phyloP scores from a whole-genome alignment of 2,113 vertebrate genomes.

The Acanthisitta chloris region DNA sequence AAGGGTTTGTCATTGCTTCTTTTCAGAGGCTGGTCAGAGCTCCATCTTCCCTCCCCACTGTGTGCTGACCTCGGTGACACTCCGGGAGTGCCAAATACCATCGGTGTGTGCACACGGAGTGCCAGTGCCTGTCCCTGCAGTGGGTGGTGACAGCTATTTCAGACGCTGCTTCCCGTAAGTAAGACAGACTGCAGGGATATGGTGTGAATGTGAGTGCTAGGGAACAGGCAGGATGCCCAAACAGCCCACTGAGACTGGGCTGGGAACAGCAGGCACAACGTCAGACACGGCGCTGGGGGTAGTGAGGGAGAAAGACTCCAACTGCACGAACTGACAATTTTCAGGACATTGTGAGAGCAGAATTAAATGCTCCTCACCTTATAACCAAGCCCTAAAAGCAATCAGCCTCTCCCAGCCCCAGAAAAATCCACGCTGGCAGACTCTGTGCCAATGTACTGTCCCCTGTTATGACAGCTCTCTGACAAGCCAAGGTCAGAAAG shows the following conservation, averaged over 20 bases:
- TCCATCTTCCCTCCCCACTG: rapidly evolving
- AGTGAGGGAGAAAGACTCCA: not conserved
- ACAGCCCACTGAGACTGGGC: not conserved
- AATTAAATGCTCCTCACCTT: not conserved
- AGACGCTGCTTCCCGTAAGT: not conserved
- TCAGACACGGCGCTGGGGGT: not conserved
- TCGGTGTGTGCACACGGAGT: rapidly evolving
- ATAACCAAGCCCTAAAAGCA: not conserved
- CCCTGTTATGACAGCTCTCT: not conserved
- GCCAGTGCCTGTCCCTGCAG: not conserved
- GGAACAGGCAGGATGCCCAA: not conserved
- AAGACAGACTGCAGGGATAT: not conserved
- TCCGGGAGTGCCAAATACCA: rapidly evolving
- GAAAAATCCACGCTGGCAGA: not conserved
- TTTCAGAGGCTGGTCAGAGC: not conserved
- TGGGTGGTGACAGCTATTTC: not conserved
- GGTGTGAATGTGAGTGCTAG: not conserved
- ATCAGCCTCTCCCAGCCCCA: not conserved
- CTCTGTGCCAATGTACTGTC: not conserved
- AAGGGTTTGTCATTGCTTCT: not conserved
- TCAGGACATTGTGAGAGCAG: not conserved
- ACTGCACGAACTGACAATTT: not conserved
- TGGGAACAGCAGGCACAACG: rapidly evolving
- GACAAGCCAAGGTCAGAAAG: not conserved
- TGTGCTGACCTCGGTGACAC: not conserved